Base-by-base conservation (phyloP, 2,888 invertebrate genomes). In the Dasypogon diadema region DNA sequence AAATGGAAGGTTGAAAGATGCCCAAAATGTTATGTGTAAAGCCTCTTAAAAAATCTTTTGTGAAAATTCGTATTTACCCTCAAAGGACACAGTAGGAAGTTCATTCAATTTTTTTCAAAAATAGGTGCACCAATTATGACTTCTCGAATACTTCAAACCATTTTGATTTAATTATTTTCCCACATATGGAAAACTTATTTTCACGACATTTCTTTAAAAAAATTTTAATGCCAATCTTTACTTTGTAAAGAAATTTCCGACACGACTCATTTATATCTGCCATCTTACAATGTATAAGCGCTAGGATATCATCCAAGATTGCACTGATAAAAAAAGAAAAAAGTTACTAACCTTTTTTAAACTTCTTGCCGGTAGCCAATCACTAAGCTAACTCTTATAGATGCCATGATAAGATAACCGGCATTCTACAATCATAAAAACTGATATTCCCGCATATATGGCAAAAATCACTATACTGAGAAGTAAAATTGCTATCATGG, bases 321-420 rank as follows among this genome's bases (percentile, higher is more conserved):
- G 6, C 18, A 16, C 18, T 21, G 51, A 51, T 51, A 51, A 51
- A 48, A 16, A n/a, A n/a, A n/a, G n/a, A 48, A 16, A 48, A 16
- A 12, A 4, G 48, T 4, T 12, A 48, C 48, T 21, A 51, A 51
- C 5, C 51, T 16, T 3, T 14, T 18, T 51, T 5, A 51, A 51
- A n/a, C 5, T 16, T 51, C 51, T 51, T 51, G 18, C 51, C 21
- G 51, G 51, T 21, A 21, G 51, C 18, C 18, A 42, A n/a, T 42
- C 2, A 42, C n/a, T 6, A 12, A 2, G 2, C n/a, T 12, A 42
- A 42, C 12, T 42, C n/a, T 12, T 18, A 51, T 26, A 56, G 56
- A 56, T 56, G 8, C 30, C 14, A 26, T 30, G 56, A 56, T 56
- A 56, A 56, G 56, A 56, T 56, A 56, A 26, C 14, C 56, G 14